phyloP scores from a whole-genome alignment of 2,797 vertebrate genomes.

The Gorsachius magnificus region DNA sequence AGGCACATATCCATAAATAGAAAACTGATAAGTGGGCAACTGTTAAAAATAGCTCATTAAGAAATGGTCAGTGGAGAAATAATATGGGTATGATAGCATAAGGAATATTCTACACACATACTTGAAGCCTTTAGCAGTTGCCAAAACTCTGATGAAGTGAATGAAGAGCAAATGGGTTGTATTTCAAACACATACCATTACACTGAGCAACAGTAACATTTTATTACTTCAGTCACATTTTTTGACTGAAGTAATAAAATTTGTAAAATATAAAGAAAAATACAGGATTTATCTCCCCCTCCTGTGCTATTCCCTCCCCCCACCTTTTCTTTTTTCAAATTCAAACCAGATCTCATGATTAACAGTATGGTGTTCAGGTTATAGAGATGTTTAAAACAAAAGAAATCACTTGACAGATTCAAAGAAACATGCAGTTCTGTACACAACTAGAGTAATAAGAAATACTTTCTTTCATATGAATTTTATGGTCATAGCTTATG shows the following conservation, averaged over 20 bases:
- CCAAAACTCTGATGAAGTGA: conserved; percentile 73
- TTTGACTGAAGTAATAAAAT: conserved; percentile 79
- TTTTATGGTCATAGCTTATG: not conserved
- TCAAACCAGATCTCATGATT: conserved; percentile 71
- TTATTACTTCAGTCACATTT: conserved; percentile 76
- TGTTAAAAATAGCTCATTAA: conserved; percentile 74
- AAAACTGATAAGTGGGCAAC: conserved; percentile 69
- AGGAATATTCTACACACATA: conserved; percentile 64
- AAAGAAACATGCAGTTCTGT: conserved; percentile 14
- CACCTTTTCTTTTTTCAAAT: conserved; percentile 60
- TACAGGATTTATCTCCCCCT: conserved; percentile 68
- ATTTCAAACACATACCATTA: conserved; percentile 82
- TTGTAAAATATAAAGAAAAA: conserved; percentile 77
- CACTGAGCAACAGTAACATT: conserved; percentile 71
- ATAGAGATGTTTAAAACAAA: conserved; percentile 63
- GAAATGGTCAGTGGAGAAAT: conserved; percentile 75
- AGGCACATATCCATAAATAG: conserved; percentile 68
- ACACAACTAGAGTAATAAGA: not conserved
- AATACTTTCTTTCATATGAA: not conserved
- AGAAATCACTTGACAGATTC: conserved; percentile 55
- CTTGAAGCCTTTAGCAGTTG: conserved; percentile 32
- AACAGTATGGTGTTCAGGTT: conserved; percentile 43
- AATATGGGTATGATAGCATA: conserved; percentile 69
- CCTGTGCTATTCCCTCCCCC: not conserved
- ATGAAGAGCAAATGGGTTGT: conserved; percentile 78